Evolutionary conservation across 2,113 vertebrate species (phyloP), one percentile per base, ranked within the genome.

Genomic region (Haemorhous mexicanus): DNA sequence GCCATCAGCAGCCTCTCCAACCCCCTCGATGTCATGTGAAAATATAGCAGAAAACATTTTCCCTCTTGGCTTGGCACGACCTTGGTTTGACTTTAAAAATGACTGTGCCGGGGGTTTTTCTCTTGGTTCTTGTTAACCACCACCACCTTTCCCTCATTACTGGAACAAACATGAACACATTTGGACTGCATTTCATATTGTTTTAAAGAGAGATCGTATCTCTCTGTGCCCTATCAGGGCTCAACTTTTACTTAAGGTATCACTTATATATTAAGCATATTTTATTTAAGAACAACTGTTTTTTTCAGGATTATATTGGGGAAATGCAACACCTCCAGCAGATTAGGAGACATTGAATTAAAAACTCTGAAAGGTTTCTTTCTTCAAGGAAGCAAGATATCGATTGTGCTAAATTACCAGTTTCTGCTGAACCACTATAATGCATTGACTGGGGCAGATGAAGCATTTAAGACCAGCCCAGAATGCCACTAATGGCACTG

Each of bases 81-180:
- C 70, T 59, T 26, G 16, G 56, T 35, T 91, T 92, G 90, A 90
- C 85, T 95, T 86, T 4, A 46, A 64, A 92, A 78, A 92, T 92
- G 84, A 90, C 83, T 93, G 81, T 87, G 84, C 80, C 4, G 55
- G 66, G 64, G 55, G 23, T 61, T 50, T 89, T 68, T 47, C 30
- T 19, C 58, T 84, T 68, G 74, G 30, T 89, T 93, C 84, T 92
- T 89, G 80, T 93, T 92, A 94, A 90, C 5, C 26, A 78, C 70
- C 93, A 6, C 9, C 6, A 6, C 63, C 68, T 84, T 86, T 90
- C 84, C 76, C 58, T 91, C 70, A 22, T 93, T 87, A 93, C 86
- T 46, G 93, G 91, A 92, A 96, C 66, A 92, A 93, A 90, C 47
- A 75, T 1, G 32, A 84, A 55, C 23, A 30, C 35, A 20, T n/a